Evolutionary conservation across 2,113 vertebrate genomes (phyloP), one percentile per base, ranked within the genome.

Genomic region (Archocentrus centrarchus): DNA sequence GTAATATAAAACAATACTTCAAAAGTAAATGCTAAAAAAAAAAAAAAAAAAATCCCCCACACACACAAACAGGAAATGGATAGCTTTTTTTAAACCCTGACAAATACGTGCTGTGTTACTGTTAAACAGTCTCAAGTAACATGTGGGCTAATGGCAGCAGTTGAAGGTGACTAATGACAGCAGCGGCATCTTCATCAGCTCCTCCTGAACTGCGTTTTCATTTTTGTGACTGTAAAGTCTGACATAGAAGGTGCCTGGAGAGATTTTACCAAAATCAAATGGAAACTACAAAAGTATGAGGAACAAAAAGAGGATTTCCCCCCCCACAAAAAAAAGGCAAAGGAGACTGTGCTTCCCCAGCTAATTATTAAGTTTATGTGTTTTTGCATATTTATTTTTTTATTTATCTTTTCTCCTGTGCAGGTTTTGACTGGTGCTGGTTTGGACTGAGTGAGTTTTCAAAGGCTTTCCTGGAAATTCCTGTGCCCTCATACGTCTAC

Each of bases 361-460:
- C 11, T 44, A 11, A 15, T 47, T 47, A 47, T 37, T 37, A 37
- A 8, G 5, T 5, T 5, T 11, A 39, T 2, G 9, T 50, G 14
- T 27, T 24, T 2, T 30, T 20, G 39, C 3, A 61, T 11, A 53
- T 20, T 55, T 17, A 30, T n/a, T 6, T 8, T 15, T 10, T 44
- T 6, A 3, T 61, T 70, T 50, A 24, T 24, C 7, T 62, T 50
- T 68, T 82, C 20, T 75, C 27, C 41, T 68, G 14, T 79, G 77
- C 62, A 94, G 94, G 91, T 91, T 88, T 93, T 78, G 85, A 58
- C 81, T 84, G 85, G 85, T 89, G 88, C 92, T 93, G 90, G 87
- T 92, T 87, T 89, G 77, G 85, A 90, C 83, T 82, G 88, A 91
- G 59, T 90, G 83, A 85, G 84, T 39, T 88, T 90, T 89, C 82